Percentiles rank a stretch among this genome's conserved stretches.
Conservation (phyloP, 2,888 invertebrate species). For the Hymenopus coronatus region DNA sequence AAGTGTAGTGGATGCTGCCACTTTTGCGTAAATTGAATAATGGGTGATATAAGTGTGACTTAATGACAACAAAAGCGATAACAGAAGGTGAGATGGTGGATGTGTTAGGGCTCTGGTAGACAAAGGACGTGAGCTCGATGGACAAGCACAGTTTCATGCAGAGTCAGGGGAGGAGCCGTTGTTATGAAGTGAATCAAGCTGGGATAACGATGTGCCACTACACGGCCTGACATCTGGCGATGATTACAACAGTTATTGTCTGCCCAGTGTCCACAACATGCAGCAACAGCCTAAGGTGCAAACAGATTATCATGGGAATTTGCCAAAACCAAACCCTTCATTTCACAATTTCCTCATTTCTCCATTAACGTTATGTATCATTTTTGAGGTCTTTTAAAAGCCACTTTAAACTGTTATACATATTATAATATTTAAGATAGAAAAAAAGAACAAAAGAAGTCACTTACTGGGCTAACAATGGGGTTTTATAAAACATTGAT, state of each 20-base stretch:
- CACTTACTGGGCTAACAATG: too few species aligned
- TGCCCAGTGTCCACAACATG: neutral
- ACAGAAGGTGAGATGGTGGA: neutral
- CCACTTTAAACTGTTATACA: too few species aligned
- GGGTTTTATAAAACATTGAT: too few species aligned
- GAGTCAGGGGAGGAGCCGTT: neutral
- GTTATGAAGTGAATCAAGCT: constrained; percentile 15
- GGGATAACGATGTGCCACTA: constrained; percentile 9
- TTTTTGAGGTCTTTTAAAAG: neutral
- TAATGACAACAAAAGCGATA: neutral
- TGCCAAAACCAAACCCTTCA: neutral
- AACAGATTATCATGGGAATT: neutral
- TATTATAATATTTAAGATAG: too few species aligned
- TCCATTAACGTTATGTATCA: too few species aligned
- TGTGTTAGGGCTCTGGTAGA: neutral
- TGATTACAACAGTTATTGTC: constrained; percentile 21
- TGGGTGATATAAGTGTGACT: neutral
- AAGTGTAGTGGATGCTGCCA: too few species aligned
- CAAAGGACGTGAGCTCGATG: neutral
- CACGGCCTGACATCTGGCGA: constrained; percentile 15
- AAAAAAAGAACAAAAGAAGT: too few species aligned
- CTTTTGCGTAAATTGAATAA: neutral
- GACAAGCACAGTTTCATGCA: neutral
- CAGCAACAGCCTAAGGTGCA: neutral
- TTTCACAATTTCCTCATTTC: neutral